Conservation (phyloP, 2,113 vertebrate genomes). For the Sardina pilchardus region DNA sequence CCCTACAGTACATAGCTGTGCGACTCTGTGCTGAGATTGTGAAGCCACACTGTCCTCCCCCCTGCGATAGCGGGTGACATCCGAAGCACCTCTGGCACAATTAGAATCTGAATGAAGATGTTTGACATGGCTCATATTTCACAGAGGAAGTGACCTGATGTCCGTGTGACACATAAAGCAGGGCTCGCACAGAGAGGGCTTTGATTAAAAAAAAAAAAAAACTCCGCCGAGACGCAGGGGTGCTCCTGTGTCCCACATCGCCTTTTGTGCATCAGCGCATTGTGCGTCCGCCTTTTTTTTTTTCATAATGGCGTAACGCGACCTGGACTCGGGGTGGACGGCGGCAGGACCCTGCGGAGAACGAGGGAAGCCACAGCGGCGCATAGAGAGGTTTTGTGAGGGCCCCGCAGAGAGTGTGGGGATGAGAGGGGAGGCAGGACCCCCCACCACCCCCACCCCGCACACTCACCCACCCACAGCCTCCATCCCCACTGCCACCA, state of each 20-base stretch:
- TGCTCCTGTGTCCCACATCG: slow-evolving; percentile 34
- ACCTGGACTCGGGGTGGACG: slow-evolving; percentile 20
- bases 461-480: neutral
- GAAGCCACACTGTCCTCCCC: neutral
- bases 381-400: slow-evolving; percentile 14
- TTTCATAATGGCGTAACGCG: slow-evolving; percentile 46
- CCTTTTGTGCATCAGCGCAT: slow-evolving; percentile 46
- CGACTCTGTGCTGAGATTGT: neutral
- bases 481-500: neutral
- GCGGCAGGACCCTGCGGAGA: neutral
- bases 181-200: slow-evolving; percentile 33
- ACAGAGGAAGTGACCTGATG: slow-evolving; percentile 33
- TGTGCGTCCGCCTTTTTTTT: slow-evolving; percentile 61
- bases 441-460: neutral
- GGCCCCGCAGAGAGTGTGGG: neutral
- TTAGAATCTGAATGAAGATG: slow-evolving; percentile 32
- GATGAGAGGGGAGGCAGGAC: neutral
- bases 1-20: neutral
- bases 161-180: slow-evolving; percentile 16
- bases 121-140: slow-evolving; percentile 23
- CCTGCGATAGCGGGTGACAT: neutral
- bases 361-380: neutral
- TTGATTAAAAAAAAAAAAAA: slow-evolving; percentile 49
- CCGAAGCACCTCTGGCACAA: neutral
- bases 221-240: slow-evolving; percentile 46